Evolutionary conservation across 2,113 vertebrate species (phyloP).

Genomic region (Caracal caracal): DNA sequence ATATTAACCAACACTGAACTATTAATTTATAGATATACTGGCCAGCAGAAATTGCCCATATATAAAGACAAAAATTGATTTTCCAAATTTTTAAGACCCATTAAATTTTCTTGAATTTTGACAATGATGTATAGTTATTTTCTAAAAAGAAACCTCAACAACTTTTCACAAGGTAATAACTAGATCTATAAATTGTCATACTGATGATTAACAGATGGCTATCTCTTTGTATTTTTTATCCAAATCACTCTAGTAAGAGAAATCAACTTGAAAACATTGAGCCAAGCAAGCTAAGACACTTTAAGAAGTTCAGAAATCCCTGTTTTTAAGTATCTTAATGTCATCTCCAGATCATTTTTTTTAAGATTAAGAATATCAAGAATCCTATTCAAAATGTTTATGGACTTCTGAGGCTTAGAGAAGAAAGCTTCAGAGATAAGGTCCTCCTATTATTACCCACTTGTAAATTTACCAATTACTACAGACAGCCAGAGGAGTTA

Average conservation of each 20-base stretch:
- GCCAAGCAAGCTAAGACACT: neutral
- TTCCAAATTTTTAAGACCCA: slow-evolving; percentile 12
- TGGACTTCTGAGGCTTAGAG: neutral
- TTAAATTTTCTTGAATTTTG: slow-evolving; percentile 10
- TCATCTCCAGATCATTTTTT: neutral
- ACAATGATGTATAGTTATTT: neutral
- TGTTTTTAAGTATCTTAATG: neutral
- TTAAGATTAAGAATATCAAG: neutral
- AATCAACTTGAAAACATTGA: slow-evolving; percentile 44
- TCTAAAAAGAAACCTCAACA: neutral
- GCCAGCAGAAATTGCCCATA: neutral
- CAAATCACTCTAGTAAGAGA: slow-evolving; percentile 12
- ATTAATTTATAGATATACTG: neutral
- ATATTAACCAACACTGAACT: neutral
- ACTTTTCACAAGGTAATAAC: neutral
- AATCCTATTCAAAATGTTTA: slow-evolving; percentile 12
- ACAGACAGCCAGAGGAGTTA: neutral
- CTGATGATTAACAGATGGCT: neutral
- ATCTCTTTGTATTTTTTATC: slow-evolving; percentile 13
- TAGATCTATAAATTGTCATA: neutral
- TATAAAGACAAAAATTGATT: neutral
- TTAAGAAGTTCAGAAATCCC: slow-evolving; percentile 24
- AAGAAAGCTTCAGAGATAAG: neutral
- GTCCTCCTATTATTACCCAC: neutral
- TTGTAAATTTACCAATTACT: neutral